Conservation (phyloP, 1,140 invertebrate species). For the Tyrophagus putrescentiae region DNA sequence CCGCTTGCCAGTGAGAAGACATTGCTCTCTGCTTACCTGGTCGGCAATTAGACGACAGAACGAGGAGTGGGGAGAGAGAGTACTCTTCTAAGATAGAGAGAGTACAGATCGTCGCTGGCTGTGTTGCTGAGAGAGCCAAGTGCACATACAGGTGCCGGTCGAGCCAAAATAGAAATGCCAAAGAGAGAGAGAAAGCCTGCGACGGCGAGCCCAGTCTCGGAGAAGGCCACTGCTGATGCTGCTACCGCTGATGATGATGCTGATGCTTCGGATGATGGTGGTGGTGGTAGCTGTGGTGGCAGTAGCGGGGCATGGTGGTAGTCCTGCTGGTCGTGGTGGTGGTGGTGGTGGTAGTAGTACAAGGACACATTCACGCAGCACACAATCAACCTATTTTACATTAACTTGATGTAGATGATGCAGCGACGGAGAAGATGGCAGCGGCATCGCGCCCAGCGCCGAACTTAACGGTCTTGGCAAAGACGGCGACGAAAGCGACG, state of each 20-base stretch:
- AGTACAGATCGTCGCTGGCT: too few relatives aligned
- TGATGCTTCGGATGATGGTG: too few relatives aligned
- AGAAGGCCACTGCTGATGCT: background rate
- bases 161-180: background rate
- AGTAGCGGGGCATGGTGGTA: too few relatives aligned
- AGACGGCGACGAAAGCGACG: background rate
- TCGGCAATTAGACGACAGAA: background rate
- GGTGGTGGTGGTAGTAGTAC: too few relatives aligned
- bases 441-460: too few relatives aligned
- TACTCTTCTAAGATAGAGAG: too few relatives aligned
- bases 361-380: constrained; percentile 11
- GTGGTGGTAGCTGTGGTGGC: too few relatives aligned
- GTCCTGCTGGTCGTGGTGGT: too few relatives aligned
- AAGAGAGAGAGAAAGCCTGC: background rate
- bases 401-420: constrained; percentile 7
- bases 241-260: too few relatives aligned
- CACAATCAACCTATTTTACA: constrained; percentile 3
- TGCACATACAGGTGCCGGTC: background rate
- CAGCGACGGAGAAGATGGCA: too few relatives aligned
- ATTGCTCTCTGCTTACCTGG: constrained; percentile 5
- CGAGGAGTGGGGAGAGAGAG: too few relatives aligned
- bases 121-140: background rate
- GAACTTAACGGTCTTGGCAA: too few relatives aligned
- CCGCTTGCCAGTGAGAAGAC: background rate
- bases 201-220: background rate